Evolutionary conservation across 2,888 invertebrate species (phyloP).

Genomic region (Chrysotoxum bicinctum): DNA sequence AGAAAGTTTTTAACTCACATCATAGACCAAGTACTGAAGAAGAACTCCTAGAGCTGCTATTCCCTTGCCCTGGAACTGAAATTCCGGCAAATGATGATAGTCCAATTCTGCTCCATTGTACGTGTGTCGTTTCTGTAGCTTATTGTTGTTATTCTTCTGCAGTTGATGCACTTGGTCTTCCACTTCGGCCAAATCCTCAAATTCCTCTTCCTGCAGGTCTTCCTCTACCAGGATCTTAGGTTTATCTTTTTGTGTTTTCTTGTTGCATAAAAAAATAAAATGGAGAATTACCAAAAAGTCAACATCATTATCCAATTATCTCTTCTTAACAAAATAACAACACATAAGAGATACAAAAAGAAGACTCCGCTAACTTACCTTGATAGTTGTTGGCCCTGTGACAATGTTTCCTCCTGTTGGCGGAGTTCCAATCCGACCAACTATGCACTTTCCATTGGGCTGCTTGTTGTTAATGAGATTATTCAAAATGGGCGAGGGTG

Average conservation of each 20-base stretch:
- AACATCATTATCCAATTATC: neutral
- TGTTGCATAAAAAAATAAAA: conserved; percentile 7
- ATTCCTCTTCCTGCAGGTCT: conserved; percentile 55
- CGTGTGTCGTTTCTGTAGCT: conserved; percentile 76
- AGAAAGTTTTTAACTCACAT: conserved; percentile 83
- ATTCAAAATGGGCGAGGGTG: conserved; percentile 60
- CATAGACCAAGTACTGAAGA: conserved; percentile 91
- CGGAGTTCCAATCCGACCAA: conserved; percentile 63
- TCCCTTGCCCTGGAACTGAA: conserved; percentile 83
- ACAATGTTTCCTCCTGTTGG: conserved; percentile 58
- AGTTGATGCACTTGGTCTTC: conserved; percentile 44
- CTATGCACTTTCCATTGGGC: conserved; percentile 67
- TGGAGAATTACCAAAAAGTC: neutral
- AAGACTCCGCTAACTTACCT: conserved; percentile 43
- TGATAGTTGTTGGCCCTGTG: conserved; percentile 55
- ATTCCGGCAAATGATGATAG: conserved; percentile 74
- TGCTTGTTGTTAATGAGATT: conserved; percentile 61
- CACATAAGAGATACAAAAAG: neutral
- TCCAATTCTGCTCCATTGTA: conserved; percentile 75
- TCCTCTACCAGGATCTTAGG: conserved; percentile 56
- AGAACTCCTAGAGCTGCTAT: conserved; percentile 92
- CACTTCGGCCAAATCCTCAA: conserved; percentile 46
- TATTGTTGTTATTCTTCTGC: conserved; percentile 51
- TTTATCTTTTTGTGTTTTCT: conserved; percentile 70
- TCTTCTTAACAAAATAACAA: too few species aligned